These are phyloP conservation scores for Ceratosolen fusciceps DNA, from an alignment of 1,140 invertebrate genomes.

Conservation along the genomic window DNA sequence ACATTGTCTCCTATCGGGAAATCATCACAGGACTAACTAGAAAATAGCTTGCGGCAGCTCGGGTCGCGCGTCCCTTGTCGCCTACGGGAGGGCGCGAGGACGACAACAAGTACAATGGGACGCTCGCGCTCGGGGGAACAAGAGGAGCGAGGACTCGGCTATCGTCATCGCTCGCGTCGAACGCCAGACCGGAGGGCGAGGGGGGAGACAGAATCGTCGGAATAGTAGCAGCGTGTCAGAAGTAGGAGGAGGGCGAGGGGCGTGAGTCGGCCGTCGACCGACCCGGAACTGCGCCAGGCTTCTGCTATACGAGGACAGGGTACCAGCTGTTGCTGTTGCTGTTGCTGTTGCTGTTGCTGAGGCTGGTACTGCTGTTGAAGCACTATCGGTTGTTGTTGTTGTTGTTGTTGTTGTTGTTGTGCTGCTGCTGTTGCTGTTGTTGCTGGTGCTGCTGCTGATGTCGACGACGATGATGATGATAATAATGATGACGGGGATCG, in stretches of 20 bases:
- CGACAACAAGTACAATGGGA: slow-evolving; percentile 44
- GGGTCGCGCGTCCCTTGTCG: slow-evolving; percentile 49
- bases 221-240: slow-evolving; percentile 17
- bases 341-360: neutral
- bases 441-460: neutral
- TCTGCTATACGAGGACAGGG: neutral
- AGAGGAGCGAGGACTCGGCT: slow-evolving; percentile 36
- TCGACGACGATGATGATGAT: too few species aligned
- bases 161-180: slow-evolving; percentile 20
- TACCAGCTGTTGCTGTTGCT: neutral
- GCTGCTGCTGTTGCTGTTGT: neutral
- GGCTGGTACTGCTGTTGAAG: neutral
- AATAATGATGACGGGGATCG: neutral
- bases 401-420: slow-evolving; percentile 5
- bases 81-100: slow-evolving; percentile 6
- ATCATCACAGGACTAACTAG: slow-evolving; percentile 72
- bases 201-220: slow-evolving; percentile 9
- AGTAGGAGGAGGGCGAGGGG: slow-evolving; percentile 22
- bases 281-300: slow-evolving; percentile 2
- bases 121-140: slow-evolving; percentile 32
- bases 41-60: slow-evolving; percentile 62
- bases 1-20: slow-evolving; percentile 65
- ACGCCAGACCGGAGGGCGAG: neutral
- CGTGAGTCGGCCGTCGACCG: neutral
- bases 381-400: neutral